Evolutionary conservation across 2,797 vertebrate genomes (phyloP).

Genomic region (Syngnathus acus): DNA sequence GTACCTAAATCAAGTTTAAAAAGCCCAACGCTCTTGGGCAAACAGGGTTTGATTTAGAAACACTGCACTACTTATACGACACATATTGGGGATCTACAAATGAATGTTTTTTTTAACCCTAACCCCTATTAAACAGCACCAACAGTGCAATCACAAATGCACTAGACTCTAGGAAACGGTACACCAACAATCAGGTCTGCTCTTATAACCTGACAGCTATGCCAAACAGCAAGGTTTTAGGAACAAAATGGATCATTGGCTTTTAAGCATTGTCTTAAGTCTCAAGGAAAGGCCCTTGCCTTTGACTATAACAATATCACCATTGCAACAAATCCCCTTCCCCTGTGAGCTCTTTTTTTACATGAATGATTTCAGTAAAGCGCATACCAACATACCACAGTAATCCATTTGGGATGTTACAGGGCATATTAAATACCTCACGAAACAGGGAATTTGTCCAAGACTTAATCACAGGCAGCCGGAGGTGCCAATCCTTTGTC

Average conservation of each 20-base stretch:
- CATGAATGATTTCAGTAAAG: constrained; percentile 32
- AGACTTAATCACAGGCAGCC: constrained; percentile 63
- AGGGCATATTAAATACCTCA: constrained; percentile 63
- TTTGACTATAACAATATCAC: background rate
- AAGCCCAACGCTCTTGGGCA: background rate
- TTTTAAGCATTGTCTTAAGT: too few relatives aligned
- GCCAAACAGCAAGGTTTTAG: too few relatives aligned
- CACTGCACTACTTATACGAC: background rate
- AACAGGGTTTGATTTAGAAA: background rate
- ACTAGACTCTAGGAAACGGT: background rate
- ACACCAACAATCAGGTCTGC: too few relatives aligned
- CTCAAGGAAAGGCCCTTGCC: too few relatives aligned
- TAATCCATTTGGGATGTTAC: constrained; percentile 41
- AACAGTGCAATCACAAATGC: too few relatives aligned
- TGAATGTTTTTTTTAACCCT: too few relatives aligned
- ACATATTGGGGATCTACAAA: background rate
- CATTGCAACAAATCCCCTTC: constrained; percentile 2
- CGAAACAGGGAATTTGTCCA: constrained; percentile 61
- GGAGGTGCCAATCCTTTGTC: constrained; percentile 64
- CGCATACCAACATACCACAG: constrained; percentile 42
- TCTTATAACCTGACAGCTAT: too few relatives aligned
- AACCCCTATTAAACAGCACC: too few relatives aligned
- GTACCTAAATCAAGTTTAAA: background rate
- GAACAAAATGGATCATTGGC: too few relatives aligned
- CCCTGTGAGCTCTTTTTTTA: constrained; percentile 17